Evolutionary conservation across 30 jellyfish, hydroid and myxozoan genomes (phyloP).

Genomic region (Turritopsis dohrnii): DNA sequence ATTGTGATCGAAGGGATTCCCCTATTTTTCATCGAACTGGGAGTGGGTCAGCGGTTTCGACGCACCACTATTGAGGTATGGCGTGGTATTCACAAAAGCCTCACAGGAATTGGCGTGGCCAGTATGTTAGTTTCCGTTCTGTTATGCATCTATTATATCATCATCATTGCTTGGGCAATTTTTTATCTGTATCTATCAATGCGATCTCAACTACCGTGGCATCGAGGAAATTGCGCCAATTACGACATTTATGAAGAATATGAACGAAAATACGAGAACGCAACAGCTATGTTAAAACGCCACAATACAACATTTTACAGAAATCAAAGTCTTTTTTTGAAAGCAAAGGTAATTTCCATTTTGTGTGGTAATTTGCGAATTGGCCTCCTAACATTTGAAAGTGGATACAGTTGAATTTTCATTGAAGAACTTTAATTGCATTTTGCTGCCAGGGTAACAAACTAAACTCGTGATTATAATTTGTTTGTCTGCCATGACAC

Average conservation of each 20-base stretch:
- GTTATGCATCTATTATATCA: conserved; percentile 68
- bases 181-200: conserved; percentile 65
- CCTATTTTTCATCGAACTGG: conserved; percentile 66
- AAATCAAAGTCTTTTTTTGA: background rate
- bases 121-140: conserved; percentile 58
- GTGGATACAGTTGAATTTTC: background rate
- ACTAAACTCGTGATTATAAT: too few relatives aligned
- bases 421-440: background rate
- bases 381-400: background rate
- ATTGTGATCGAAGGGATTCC: conserved; percentile 86
- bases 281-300: background rate
- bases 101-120: conserved; percentile 75
- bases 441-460: background rate
- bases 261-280: background rate
- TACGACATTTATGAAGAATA: conserved; percentile 38
- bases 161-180: conserved; percentile 71
- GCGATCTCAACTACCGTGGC: conserved; percentile 67
- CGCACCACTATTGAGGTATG: conserved; percentile 64
- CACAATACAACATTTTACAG: background rate
- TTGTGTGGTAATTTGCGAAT: background rate
- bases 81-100: conserved; percentile 66
- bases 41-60: conserved; percentile 74
- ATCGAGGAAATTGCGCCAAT: conserved; percentile 52
- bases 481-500: too few relatives aligned
- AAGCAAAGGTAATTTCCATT: background rate